These are phyloP conservation scores for Erinaceus europaeus DNA, from an alignment of 2,113 vertebrate species.

Conservation along the genomic window DNA sequence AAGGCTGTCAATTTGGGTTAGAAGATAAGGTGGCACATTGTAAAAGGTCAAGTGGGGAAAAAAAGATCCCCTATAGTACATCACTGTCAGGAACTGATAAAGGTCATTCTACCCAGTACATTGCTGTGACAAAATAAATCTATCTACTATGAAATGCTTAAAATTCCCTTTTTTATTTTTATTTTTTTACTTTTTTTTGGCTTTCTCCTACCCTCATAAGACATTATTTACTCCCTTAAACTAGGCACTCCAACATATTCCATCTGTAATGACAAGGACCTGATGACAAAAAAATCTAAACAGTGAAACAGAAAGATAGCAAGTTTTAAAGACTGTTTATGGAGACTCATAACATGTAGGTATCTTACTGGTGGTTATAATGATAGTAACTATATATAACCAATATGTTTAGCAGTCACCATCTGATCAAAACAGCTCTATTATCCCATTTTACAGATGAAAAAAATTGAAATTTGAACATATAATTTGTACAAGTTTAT, in stretches of 20 bases:
- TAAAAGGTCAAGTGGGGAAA: slow-evolving; percentile 85
- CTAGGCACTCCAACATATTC: not conserved
- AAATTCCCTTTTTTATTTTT: not conserved
- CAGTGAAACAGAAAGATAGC: not conserved
- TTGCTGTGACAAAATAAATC: slow-evolving; percentile 63
- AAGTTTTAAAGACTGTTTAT: not conserved
- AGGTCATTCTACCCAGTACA: slow-evolving; percentile 77
- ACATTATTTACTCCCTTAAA: too few species aligned
- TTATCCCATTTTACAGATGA: not conserved
- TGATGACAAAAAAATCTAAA: not conserved
- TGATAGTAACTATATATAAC: not conserved
- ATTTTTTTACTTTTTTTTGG: too few species aligned
- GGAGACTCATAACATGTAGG: not conserved
- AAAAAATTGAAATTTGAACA: not conserved
- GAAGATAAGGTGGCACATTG: slow-evolving; percentile 63
- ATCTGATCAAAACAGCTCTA: not conserved
- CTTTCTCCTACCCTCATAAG: not conserved
- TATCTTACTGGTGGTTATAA: not conserved
- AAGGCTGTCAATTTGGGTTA: slow-evolving; percentile 73
- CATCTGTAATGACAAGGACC: not conserved
- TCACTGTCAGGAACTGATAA: slow-evolving; percentile 74
- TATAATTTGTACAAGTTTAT: not conserved
- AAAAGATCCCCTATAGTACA: slow-evolving; percentile 79
- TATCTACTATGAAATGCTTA: slow-evolving; percentile 36
- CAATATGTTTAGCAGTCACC: not conserved